Evolutionary conservation across 2,888 invertebrate genomes (phyloP).

Genomic region (Stenichneumon culpator): DNA sequence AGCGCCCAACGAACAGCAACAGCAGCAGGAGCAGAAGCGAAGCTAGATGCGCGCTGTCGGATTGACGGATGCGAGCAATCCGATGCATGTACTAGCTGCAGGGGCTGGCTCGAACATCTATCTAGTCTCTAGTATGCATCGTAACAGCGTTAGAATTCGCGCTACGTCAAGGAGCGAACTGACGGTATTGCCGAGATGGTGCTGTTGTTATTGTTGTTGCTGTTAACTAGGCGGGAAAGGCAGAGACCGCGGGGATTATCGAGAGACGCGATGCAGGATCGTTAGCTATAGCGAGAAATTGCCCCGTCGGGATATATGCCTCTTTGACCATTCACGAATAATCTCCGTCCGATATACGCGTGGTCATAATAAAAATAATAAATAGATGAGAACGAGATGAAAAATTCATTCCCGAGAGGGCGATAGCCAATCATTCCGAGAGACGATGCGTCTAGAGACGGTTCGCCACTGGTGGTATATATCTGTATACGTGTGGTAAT

Average conservation of each 20-base stretch:
- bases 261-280: constrained; percentile 22
- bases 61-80: constrained; percentile 71
- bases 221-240: constrained; percentile 50
- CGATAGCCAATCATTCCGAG: constrained; percentile 31
- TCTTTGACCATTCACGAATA: constrained; percentile 39
- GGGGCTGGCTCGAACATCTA: constrained; percentile 17
- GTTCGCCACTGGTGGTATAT: not conserved
- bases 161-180: constrained; percentile 44
- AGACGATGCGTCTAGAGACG: constrained; percentile 17
- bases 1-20: not conserved
- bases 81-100: constrained; percentile 39
- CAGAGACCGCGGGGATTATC: constrained; percentile 26
- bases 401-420: not conserved
- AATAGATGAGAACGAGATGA: constrained; percentile 10
- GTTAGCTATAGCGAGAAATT: constrained; percentile 48
- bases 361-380: constrained; percentile 22
- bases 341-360: constrained; percentile 18
- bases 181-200: constrained; percentile 19
- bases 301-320: constrained; percentile 12
- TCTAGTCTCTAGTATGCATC: constrained; percentile 30
- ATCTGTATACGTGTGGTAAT: constrained; percentile 11
- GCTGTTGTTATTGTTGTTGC: constrained; percentile 50
- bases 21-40: constrained; percentile 57
- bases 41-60: constrained; percentile 66
- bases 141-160: constrained; percentile 51